Conservation (phyloP, 2,888 invertebrate species). For the Labia minor region DNA sequence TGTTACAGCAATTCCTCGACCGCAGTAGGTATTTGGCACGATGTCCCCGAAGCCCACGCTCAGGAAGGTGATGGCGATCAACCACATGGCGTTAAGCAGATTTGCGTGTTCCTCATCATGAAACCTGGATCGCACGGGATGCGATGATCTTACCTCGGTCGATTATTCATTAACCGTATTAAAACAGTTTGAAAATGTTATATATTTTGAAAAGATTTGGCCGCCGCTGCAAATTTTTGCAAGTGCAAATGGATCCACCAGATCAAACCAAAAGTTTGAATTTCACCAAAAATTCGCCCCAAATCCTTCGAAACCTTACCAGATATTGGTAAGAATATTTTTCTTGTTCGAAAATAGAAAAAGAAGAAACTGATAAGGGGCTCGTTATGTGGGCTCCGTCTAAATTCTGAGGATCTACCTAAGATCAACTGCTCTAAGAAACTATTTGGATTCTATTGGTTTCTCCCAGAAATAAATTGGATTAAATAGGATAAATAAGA, state of each 20-base stretch:
- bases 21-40: slow-evolving; percentile 99
- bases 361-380: background rate
- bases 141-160: background rate
- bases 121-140: slow-evolving; percentile 53
- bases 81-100: slow-evolving; percentile 99
- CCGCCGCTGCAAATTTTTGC: slow-evolving; percentile 15
- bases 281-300: too few relatives aligned
- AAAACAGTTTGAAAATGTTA: background rate
- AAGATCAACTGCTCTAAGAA: too few relatives aligned
- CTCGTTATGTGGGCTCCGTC: slow-evolving; percentile 13
- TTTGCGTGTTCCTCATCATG: slow-evolving; percentile 98
- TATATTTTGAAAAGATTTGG: background rate
- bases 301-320: too few relatives aligned
- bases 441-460: too few relatives aligned
- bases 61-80: slow-evolving; percentile 99
- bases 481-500: too few relatives aligned
- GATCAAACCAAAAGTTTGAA: too few relatives aligned
- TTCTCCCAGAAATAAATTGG: too few relatives aligned
- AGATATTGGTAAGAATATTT: background rate
- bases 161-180: background rate
- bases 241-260: background rate
- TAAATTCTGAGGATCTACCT: too few relatives aligned
- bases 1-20: slow-evolving; percentile 96
- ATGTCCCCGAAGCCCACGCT: slow-evolving; percentile 99
- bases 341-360: background rate